Base-by-base conservation (phyloP, 1,140 invertebrate genomes). In the Sitobion miscanthi region DNA sequence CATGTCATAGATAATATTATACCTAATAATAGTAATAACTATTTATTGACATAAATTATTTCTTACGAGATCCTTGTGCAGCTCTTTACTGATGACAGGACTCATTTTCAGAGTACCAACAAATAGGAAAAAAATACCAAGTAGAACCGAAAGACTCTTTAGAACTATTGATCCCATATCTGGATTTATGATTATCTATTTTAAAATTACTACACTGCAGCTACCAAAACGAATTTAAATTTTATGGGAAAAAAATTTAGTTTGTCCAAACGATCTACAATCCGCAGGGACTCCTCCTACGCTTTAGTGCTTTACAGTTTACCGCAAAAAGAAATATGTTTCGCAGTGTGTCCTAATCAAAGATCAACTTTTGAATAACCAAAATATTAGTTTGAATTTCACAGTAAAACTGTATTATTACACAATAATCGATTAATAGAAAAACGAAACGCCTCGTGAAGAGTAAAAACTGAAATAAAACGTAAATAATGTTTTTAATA, bases 21-120 rank as follows among this genome's bases (percentile, higher is more conserved):
- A 83, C 38, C 42, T n/a, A 88, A 88, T 52, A 49, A 49, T n/a
- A 88, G n/a, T 14, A 89, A 54, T 54, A n/a, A 77, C n/a, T 77
- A 77, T 77, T n/a, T 89, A 54, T 89, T 54, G 38, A 49, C 23
- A 47, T 83, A 93, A 77, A 91, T 69, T 91, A 21, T 54, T 86
- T 96, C 97, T 97, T 96, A 99, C 99, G 97, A 99, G 97, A 96
- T 99, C 98, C 96, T 98, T 99, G 95, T 99, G 98, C 91, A 99
- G 96, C 95, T 99, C 98, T 96, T 98, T 98, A 94, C 98, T 99
- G 93, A 99, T 97, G 94, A 97, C 96, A 94, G 98, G 98, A 93
- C 98, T 98, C 90, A 99, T 95, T 96, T 99, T 99, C 94, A 99
- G 97, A 42, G 97, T 97, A 87, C 98, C 98, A 94, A 99, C 97